Conservation (phyloP, 2,888 invertebrate species). For the Ophion ellenae region DNA sequence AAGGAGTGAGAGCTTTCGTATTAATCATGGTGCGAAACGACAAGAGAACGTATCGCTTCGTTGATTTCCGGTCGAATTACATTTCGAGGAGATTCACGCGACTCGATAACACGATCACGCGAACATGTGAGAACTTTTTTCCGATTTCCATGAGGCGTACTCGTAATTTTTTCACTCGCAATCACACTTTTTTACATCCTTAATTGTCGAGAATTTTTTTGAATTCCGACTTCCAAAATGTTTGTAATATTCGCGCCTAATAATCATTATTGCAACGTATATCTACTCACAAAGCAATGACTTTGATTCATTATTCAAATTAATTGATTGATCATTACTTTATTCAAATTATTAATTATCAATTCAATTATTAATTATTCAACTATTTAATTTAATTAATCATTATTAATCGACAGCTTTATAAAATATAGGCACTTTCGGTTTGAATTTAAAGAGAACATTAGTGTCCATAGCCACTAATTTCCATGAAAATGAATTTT, state of each 20-base stretch:
- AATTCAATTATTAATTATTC: too few species aligned
- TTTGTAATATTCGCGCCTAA: neutral
- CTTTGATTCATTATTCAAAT: too few species aligned
- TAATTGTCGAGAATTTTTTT: neutral
- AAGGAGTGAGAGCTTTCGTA: conserved; percentile 29
- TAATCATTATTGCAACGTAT: too few species aligned
- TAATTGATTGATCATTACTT: too few species aligned
- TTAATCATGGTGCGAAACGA: conserved; percentile 32
- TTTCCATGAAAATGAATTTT: too few species aligned
- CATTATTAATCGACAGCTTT: too few species aligned
- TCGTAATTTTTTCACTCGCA: conserved; percentile 34
- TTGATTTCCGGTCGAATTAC: conserved; percentile 52
- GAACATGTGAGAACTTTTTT: conserved; percentile 9
- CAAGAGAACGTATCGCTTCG: conserved; percentile 45
- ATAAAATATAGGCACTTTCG: too few species aligned
- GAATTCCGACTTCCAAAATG: neutral
- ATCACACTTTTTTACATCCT: conserved; percentile 1
- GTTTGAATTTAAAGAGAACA: too few species aligned
- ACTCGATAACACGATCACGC: conserved; percentile 29
- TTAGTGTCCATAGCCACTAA: too few species aligned
- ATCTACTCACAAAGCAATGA: too few species aligned
- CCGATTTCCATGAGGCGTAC: conserved; percentile 19
- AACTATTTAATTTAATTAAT: too few species aligned
- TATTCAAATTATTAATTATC: too few species aligned
- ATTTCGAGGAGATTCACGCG: conserved; percentile 38